A percentile compares a stretch with the other conserved stretches of the same genome.
These are phyloP conservation scores for Brachypteracias leptosomus DNA, from an alignment of 2,113 vertebrate species.

Conservation along the genomic window DNA sequence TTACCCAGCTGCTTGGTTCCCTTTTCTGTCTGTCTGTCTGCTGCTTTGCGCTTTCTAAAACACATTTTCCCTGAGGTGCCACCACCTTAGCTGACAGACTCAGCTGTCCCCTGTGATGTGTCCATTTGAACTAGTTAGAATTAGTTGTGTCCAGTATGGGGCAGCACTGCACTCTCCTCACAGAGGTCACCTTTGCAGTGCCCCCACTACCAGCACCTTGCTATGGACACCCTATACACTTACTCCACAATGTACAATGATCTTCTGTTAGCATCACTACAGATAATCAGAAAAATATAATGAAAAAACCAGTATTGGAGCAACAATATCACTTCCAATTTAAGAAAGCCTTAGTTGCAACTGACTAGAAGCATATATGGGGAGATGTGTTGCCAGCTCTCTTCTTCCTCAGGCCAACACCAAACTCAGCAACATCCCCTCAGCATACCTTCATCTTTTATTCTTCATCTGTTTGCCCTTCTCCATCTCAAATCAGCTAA, in stretches of 20 bases:
- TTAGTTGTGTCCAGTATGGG: too few species aligned
- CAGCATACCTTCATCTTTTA: too few species aligned
- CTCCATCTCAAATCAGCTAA: too few species aligned
- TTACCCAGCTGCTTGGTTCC: neutral
- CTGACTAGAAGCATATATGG: neutral
- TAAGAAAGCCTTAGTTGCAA: neutral
- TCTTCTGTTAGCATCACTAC: neutral
- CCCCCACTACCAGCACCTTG: neutral
- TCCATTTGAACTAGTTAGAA: neutral
- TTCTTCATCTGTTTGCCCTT: too few species aligned
- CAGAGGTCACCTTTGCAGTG: too few species aligned
- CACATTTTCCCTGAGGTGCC: neutral
- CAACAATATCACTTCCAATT: neutral
- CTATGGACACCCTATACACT: too few species aligned
- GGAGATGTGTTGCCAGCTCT: too few species aligned
- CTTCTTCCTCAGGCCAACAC: too few species aligned
- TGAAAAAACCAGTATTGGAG: neutral
- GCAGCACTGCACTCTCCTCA: neutral
- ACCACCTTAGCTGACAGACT: accelerated
- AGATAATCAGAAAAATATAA: neutral
- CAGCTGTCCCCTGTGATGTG: accelerated
- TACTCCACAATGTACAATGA: neutral
- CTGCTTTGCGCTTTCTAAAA: neutral
- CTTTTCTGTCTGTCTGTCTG: neutral
- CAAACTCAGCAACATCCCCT: too few species aligned